Evolutionary conservation across 2,888 invertebrate species (phyloP).

Genomic region (Mythimna albipuncta): DNA sequence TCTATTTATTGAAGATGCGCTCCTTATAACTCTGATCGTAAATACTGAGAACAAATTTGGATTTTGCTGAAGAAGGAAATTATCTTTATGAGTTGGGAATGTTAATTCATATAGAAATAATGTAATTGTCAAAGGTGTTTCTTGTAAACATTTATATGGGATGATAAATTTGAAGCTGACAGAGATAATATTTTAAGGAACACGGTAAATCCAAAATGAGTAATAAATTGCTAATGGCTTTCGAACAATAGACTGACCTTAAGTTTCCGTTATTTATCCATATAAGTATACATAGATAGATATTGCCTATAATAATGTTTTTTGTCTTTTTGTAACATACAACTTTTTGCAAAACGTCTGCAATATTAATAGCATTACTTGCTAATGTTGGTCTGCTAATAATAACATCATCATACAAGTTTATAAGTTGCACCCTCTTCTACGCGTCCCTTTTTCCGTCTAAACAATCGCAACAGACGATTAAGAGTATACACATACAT

Average conservation of each 20-base stretch:
- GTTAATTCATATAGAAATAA: constrained; percentile 17
- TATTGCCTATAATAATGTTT: neutral
- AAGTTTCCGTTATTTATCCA: neutral
- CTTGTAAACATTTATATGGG: constrained; percentile 12
- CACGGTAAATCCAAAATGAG: constrained; percentile 6
- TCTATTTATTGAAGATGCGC: constrained; percentile 62
- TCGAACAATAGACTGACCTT: constrained; percentile 18
- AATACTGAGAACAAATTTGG: constrained; percentile 45
- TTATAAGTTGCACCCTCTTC: neutral
- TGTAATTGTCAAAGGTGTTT: constrained; percentile 14
- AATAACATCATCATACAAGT: neutral
- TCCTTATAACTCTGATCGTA: constrained; percentile 40
- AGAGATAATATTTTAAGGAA: constrained; percentile 22
- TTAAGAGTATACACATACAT: too few relatives aligned
- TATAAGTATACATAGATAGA: neutral
- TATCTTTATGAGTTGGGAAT: constrained; percentile 7
- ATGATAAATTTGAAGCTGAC: constrained; percentile 34
- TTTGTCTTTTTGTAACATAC: neutral
- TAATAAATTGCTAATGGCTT: constrained; percentile 8
- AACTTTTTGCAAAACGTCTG: neutral
- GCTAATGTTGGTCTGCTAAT: neutral
- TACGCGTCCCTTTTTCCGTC: neutral
- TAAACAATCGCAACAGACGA: neutral
- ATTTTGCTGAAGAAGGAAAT: constrained; percentile 19
- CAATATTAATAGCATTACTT: neutral